A percentile compares a stretch with the other conserved stretches of the same genome.
Conservation (phyloP, 2,797 vertebrate genomes). For the Halcyon leucocephala region DNA sequence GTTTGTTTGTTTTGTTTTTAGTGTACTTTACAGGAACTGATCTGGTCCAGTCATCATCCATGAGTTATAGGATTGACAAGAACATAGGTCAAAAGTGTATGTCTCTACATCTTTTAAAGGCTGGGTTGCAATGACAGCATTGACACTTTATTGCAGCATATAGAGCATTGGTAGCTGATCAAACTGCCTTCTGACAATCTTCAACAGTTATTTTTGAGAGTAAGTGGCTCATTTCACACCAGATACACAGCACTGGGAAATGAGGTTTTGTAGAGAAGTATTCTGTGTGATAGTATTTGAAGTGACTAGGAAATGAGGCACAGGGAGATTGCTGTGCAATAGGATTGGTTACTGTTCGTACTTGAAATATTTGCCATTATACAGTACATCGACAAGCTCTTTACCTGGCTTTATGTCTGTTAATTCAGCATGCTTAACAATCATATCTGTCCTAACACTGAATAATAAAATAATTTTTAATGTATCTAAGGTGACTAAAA, state of each 20-base stretch:
- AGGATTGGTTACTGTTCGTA: neutral
- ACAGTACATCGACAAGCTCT: neutral
- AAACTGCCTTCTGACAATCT: neutral
- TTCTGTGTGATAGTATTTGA: neutral
- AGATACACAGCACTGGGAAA: neutral
- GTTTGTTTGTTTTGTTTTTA: too few relatives aligned
- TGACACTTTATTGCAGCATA: neutral
- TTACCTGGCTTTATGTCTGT: neutral
- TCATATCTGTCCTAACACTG: neutral
- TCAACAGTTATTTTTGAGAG: neutral
- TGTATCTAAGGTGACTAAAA: neutral
- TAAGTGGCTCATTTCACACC: constrained; percentile 19
- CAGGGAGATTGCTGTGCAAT: neutral
- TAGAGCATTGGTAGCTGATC: neutral
- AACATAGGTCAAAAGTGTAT: neutral
- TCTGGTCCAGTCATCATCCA: neutral
- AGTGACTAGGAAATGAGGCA: constrained; percentile 32
- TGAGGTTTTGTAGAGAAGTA: neutral
- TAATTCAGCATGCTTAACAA: neutral
- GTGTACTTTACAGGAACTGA: neutral
- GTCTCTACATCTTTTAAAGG: neutral
- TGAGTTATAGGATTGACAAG: neutral
- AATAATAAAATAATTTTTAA: neutral
- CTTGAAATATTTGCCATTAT: neutral
- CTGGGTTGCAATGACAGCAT: neutral